Evolutionary conservation across 1,140 invertebrate species (phyloP).

Genomic region (Bombus fervidus): DNA sequence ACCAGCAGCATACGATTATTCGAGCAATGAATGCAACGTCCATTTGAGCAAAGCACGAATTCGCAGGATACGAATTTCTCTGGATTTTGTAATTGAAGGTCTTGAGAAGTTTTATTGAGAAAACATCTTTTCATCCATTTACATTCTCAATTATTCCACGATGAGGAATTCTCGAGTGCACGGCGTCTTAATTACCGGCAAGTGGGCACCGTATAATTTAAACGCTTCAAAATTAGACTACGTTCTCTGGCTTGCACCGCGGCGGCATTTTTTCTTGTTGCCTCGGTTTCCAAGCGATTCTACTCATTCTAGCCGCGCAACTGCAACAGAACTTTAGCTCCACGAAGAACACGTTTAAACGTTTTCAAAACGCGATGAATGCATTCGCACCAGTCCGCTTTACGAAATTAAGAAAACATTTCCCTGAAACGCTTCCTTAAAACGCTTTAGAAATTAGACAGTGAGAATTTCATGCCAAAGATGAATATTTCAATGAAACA

Average conservation of each 20-base stretch:
- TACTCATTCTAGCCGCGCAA: not conserved
- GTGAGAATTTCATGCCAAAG: not conserved
- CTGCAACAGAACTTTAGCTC: not conserved
- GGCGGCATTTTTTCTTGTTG: not conserved
- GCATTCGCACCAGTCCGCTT: not conserved
- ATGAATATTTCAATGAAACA: not conserved
- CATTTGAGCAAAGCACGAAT: not conserved
- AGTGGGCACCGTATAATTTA: constrained; percentile 47
- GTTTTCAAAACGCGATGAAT: not conserved
- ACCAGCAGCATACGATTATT: not conserved
- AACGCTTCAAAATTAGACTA: constrained; percentile 42
- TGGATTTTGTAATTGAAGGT: constrained; percentile 30
- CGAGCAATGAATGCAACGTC: not conserved
- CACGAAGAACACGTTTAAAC: constrained; percentile 5
- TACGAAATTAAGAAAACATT: constrained; percentile 10
- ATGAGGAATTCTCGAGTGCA: constrained; percentile 37
- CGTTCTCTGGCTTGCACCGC: not conserved
- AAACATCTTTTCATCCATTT: constrained; percentile 43
- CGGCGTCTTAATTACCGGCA: constrained; percentile 44
- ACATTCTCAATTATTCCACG: constrained; percentile 48
- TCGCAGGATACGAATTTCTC: constrained; percentile 35
- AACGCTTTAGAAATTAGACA: not conserved
- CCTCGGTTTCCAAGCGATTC: constrained; percentile 18
- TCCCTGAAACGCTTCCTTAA: not conserved
- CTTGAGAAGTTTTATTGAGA: constrained; percentile 42